These are phyloP conservation scores for Patiria miniata DNA, from an alignment of 35 echinoderm and acorn worm species.

Conservation along the genomic window DNA sequence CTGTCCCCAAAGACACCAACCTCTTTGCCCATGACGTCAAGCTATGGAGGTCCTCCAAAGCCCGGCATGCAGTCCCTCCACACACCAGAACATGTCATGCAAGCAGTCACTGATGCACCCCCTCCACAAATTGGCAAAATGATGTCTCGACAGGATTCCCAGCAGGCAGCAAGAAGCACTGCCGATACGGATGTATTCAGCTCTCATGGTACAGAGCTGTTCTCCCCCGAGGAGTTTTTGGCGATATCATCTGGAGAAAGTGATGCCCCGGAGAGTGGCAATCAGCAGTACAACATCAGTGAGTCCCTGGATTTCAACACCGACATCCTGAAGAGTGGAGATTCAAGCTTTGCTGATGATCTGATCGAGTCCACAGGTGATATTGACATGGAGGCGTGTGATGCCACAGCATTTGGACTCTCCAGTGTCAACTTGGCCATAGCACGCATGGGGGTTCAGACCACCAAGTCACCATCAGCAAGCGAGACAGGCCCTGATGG, in stretches of 20 bases:
- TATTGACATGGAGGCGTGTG: conserved; percentile 30
- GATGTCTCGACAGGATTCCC: background rate
- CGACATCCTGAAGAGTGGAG: conserved; percentile 37
- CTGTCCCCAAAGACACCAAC: conserved; percentile 43
- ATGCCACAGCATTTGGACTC: conserved; percentile 53
- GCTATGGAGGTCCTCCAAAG: conserved; percentile 30
- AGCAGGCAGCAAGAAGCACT: conserved; percentile 1
- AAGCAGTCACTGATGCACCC: background rate
- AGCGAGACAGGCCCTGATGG: conserved; percentile 26
- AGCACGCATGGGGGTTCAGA: conserved; percentile 58
- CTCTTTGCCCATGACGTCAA: conserved; percentile 46
- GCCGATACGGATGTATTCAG: conserved; percentile 22
- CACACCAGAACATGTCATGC: conserved; percentile 48
- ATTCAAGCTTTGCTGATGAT: conserved; percentile 52
- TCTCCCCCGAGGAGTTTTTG: conserved; percentile 55
- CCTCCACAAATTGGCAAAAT: conserved; percentile 5
- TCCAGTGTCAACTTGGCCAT: conserved; percentile 73
- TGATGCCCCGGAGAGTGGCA: background rate
- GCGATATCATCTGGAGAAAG: conserved; percentile 31
- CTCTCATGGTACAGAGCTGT: conserved; percentile 33
- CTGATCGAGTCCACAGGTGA: conserved; percentile 34
- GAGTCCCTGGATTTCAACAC: conserved; percentile 51
- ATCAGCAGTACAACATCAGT: conserved; percentile 22
- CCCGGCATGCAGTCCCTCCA: conserved; percentile 35
- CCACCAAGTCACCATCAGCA: conserved; percentile 31